Base-by-base conservation (phyloP, 2,113 vertebrate species). In the Campylomormyrus tamandua region DNA sequence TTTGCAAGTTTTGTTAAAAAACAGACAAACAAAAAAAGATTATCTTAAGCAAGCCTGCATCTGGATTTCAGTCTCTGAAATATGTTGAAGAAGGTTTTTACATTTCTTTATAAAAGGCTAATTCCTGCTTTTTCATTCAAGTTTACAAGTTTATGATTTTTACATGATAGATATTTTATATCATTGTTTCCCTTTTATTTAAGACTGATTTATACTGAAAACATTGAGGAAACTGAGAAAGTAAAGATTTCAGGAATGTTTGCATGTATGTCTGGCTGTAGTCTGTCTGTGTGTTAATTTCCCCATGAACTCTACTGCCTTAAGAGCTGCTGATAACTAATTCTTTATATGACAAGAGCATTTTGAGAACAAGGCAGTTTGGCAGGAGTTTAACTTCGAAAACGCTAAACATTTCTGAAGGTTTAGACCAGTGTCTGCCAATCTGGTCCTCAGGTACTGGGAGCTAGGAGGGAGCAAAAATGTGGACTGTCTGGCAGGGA, bases 301-400 rank as follows among this genome's bases (percentile, higher is more conserved):
- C 86, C 31, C 49, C 90, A 88, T 89, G 50, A 84, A 87, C 39
- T 53, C 21, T 48, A 21, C 53, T 42, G 35, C 87, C 66, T 49
- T 93, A 94, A 91, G 88, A 84, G 93, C 92, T 93, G 89, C 92
- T 94, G 49, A 19, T 94, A 93, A 91, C 91, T 85, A 90, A 90
- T 89, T 93, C 92, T 91, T 91, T 89, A 91, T 90, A 91, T 62
- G 89, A 91, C 90, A 62, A 90, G 92, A 92, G 53, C 91, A 52
- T 74, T 42, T 74, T 11, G 24, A 58, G 66, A 87, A 91, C 90
- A 86, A 93, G 80, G 92, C 93, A 91, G 91, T 91, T 93, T 93
- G 90, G 70, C 91, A 89, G 46, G 88, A 93, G 93, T 88, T 66
- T 80, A 91, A 92, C 58, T 90, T 92, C 52, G 89, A 90, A 91